A percentile compares a stretch with the other conserved stretches of the same genome.
Conservation (phyloP, 2,888 invertebrate species). For the Dasysyrphus tricinctus region DNA sequence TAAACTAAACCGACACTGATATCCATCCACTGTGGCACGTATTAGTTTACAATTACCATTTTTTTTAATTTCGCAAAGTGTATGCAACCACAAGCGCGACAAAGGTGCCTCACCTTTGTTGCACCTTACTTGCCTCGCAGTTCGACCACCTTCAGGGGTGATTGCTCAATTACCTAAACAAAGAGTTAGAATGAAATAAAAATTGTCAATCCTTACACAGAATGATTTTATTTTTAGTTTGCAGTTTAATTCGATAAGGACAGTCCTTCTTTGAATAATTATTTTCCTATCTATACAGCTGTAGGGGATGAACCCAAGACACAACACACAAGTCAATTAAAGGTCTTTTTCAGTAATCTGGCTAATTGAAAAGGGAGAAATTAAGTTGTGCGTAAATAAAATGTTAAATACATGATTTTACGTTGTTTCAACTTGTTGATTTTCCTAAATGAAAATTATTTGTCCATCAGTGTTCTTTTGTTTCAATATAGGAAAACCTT, state of each 20-base stretch:
- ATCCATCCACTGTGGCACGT: constrained; percentile 41
- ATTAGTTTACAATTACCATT: constrained; percentile 47
- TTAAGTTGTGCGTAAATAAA: neutral
- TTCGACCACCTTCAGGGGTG: constrained; percentile 29
- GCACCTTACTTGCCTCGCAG: constrained; percentile 19
- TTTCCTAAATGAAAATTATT: neutral
- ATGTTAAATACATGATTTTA: neutral
- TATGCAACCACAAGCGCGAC: constrained; percentile 33
- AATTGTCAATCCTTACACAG: neutral
- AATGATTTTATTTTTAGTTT: constrained; percentile 14
- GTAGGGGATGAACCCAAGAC: neutral
- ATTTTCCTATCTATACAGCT: neutral
- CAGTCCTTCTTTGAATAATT: neutral
- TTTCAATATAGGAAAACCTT: neutral
- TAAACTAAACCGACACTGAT: constrained; percentile 18
- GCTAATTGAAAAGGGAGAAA: constrained; percentile 7
- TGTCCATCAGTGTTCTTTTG: neutral
- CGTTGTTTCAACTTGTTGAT: neutral
- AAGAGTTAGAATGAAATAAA: neutral
- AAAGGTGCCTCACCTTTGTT: constrained; percentile 23
- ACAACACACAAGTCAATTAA: constrained; percentile 4
- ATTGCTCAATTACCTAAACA: constrained; percentile 28
- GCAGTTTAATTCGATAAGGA: neutral
- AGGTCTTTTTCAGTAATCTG: neutral
- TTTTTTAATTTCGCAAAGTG: constrained; percentile 53